A percentile compares a stretch with the other conserved stretches of the same genome.
phyloP scores from a whole-genome alignment of 1,140 invertebrate genomes.

The Ylistrum balloti region DNA sequence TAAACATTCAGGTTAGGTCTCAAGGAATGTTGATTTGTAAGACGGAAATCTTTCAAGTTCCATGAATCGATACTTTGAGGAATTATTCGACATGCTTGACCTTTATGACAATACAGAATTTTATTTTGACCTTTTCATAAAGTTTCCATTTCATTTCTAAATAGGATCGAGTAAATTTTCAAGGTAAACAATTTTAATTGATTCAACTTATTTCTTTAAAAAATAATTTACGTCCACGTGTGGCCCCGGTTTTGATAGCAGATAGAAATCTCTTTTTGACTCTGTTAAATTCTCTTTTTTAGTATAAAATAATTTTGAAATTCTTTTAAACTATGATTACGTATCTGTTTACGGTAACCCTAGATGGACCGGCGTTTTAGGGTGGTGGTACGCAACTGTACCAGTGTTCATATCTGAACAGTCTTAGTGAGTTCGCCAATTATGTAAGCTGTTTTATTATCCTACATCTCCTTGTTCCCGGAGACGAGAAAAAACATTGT shows the following conservation, averaged over 20 bases:
- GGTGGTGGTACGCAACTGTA: not conserved
- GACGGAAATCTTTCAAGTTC: not conserved
- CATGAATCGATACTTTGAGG: not conserved
- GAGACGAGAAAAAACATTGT: not conserved
- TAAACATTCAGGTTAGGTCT: not conserved
- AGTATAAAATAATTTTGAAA: not conserved
- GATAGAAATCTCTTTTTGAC: not conserved
- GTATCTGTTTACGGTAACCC: not conserved
- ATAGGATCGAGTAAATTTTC: not conserved
- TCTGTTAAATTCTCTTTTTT: not conserved
- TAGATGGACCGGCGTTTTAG: not conserved
- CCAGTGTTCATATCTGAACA: not conserved
- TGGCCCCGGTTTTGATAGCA: not conserved
- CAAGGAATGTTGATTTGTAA: not conserved
- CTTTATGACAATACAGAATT: not conserved
- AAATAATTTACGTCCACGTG: not conserved
- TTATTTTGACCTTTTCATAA: not conserved
- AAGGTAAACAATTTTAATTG: conserved; percentile 29
- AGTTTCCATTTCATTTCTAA: not conserved
- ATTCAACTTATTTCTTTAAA: not conserved
- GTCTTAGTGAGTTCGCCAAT: not conserved
- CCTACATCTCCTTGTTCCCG: not conserved
- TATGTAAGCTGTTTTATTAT: not conserved
- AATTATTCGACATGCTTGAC: not conserved
- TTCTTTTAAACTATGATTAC: conserved; percentile 18